phyloP scores from a whole-genome alignment of 1,140 invertebrate genomes.

The Trachymyrmex septentrionalis region DNA sequence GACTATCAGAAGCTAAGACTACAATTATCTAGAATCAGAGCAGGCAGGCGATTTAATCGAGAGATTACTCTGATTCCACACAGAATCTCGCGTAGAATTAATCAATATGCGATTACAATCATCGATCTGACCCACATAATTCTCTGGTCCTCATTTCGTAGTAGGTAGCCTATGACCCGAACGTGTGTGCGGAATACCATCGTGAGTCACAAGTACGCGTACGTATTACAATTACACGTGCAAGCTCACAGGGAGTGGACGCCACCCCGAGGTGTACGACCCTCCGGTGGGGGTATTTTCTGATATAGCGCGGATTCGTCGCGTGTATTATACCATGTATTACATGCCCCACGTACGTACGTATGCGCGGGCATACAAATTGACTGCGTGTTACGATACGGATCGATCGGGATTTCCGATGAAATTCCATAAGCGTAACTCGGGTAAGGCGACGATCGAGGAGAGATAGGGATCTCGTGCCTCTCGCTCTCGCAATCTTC shows the following conservation, averaged over 20 bases:
- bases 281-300: constrained; percentile 30
- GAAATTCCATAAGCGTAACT: constrained; percentile 53
- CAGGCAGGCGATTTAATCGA: not conserved
- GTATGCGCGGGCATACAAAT: constrained; percentile 45
- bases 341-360: constrained; percentile 55
- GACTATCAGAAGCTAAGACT: not conserved
- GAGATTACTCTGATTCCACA: not conserved
- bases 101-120: constrained; percentile 54
- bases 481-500: constrained; percentile 5
- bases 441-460: not conserved
- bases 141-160: not conserved
- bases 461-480: constrained; percentile 1
- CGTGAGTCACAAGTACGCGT: no score
- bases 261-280: not conserved
- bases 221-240: not conserved
- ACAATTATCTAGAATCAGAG: not conserved
- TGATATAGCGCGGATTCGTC: constrained; percentile 50
- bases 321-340: constrained; percentile 63
- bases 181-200: no score
- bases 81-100: constrained; percentile 28
- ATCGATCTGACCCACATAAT: constrained; percentile 54
- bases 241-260: not conserved
- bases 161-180: not conserved
- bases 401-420: constrained; percentile 34
- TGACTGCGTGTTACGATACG: constrained; percentile 58